Percentiles rank a stretch among this genome's conserved stretches.
Evolutionary conservation across 1,140 invertebrate genomes (phyloP).

Genomic region (Papilio polytes): DNA sequence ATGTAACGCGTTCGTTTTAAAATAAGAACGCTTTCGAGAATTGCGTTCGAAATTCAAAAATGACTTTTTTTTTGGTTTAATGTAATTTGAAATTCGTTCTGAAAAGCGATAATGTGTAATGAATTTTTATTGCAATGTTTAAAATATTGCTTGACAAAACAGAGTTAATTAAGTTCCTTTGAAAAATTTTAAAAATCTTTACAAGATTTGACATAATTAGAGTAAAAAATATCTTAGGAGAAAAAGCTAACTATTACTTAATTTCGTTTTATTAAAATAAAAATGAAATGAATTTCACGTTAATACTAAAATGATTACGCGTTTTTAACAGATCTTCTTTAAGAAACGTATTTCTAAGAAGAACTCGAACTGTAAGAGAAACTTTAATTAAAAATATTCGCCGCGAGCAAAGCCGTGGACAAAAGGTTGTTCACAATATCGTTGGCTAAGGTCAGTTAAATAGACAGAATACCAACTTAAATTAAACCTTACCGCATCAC

Average conservation of each 20-base stretch:
- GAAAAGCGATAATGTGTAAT: neutral
- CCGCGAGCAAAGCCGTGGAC: constrained; percentile 29
- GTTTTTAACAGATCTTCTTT: constrained; percentile 21
- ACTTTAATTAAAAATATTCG: constrained; percentile 36
- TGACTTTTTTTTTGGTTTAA: neutral
- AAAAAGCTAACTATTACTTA: neutral
- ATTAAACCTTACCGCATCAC: neutral
- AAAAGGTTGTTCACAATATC: constrained; percentile 35
- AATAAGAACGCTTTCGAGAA: constrained; percentile 20
- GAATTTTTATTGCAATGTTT: neutral
- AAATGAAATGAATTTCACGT: neutral
- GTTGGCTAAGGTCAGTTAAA: constrained; percentile 35
- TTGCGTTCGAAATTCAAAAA: constrained; percentile 21
- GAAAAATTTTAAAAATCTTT: too few relatives aligned
- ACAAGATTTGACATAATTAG: too few relatives aligned
- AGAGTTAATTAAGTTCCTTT: neutral
- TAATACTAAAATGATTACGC: constrained; percentile 6
- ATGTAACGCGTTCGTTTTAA: constrained; percentile 20
- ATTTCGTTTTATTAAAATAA: neutral
- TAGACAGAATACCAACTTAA: constrained; percentile 6
- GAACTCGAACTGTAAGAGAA: constrained; percentile 24
- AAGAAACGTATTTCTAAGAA: constrained; percentile 13
- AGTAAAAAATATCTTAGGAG: neutral
- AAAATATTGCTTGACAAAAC: neutral
- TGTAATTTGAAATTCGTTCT: constrained; percentile 2